A percentile compares a stretch with the other conserved stretches of the same genome.
Evolutionary conservation across 2,888 invertebrate genomes (phyloP).

Genomic region (Polyploca ridens): DNA sequence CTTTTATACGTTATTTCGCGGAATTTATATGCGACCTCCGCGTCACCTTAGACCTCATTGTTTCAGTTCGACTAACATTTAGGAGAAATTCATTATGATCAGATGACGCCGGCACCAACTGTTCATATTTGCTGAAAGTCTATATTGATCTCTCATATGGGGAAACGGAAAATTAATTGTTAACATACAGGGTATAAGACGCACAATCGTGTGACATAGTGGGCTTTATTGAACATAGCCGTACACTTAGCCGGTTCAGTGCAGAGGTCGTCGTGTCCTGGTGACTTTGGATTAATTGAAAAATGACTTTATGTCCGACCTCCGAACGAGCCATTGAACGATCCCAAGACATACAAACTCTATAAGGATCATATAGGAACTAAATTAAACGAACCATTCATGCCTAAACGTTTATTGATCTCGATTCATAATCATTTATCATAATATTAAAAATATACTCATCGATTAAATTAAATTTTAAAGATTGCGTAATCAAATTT

Average conservation of each 20-base stretch:
- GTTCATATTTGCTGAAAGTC: slow-evolving; percentile 61
- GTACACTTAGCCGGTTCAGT: slow-evolving; percentile 45
- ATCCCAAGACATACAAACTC: slow-evolving; percentile 54
- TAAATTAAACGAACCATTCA: slow-evolving; percentile 54
- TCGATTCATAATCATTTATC: slow-evolving; percentile 59
- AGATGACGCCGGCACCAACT: slow-evolving; percentile 46
- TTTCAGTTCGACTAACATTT: slow-evolving; percentile 26
- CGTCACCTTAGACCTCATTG: slow-evolving; percentile 29
- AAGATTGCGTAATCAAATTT: slow-evolving; percentile 82
- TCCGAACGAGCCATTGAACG: slow-evolving; percentile 62
- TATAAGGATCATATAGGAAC: slow-evolving; percentile 52
- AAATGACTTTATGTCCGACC: slow-evolving; percentile 76
- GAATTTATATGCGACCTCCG: slow-evolving; percentile 11
- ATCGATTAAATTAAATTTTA: slow-evolving; percentile 45
- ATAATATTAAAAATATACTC: slow-evolving; percentile 47
- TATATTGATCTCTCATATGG: slow-evolving; percentile 35
- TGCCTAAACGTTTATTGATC: slow-evolving; percentile 75
- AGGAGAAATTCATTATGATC: slow-evolving; percentile 37
- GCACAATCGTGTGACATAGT: slow-evolving; percentile 38
- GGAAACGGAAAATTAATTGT: slow-evolving; percentile 41
- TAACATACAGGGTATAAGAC: slow-evolving; percentile 48
- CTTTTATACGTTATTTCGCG: slow-evolving; percentile 18
- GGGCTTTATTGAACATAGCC: slow-evolving; percentile 39
- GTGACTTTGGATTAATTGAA: slow-evolving; percentile 80
- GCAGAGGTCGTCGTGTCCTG: slow-evolving; percentile 70